These are phyloP conservation scores for Blera fallax DNA, from an alignment of 2,888 invertebrate species.

Conservation along the genomic window DNA sequence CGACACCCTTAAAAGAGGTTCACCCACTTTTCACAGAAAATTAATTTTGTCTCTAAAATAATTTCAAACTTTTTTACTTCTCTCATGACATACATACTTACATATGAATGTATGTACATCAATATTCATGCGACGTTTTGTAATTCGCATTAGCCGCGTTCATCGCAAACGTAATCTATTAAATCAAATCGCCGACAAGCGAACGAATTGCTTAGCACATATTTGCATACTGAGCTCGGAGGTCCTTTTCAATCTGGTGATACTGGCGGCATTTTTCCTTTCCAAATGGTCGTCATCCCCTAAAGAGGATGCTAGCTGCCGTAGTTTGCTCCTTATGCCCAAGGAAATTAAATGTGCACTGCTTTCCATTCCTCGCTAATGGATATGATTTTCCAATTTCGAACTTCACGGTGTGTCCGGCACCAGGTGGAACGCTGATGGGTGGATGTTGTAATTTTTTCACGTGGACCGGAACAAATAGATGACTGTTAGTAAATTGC, in stretches of 20 bases:
- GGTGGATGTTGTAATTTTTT: slow-evolving; percentile 33
- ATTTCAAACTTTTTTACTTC: not conserved
- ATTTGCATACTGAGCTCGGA: slow-evolving; percentile 54
- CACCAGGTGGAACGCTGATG: slow-evolving; percentile 19
- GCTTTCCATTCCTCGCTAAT: slow-evolving; percentile 37
- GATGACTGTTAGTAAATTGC: slow-evolving; percentile 44
- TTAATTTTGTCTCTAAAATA: not conserved
- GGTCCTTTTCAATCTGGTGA: slow-evolving; percentile 1
- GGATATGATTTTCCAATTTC: slow-evolving; percentile 53
- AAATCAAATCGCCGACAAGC: slow-evolving; percentile 54
- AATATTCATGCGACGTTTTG: not conserved
- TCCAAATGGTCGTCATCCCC: not conserved
- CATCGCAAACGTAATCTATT: slow-evolving; percentile 40
- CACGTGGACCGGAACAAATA: slow-evolving; percentile 51
- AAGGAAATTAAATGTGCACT: slow-evolving; percentile 66
- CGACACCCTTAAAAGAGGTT: not conserved
- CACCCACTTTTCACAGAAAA: not conserved
- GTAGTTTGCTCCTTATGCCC: not conserved
- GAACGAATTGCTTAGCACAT: slow-evolving; percentile 57
- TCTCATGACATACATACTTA: not conserved
- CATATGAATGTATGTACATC: too few species aligned
- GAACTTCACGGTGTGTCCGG: not conserved
- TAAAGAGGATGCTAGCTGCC: not conserved
- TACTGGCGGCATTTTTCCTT: slow-evolving; percentile 26
- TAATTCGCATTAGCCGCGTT: slow-evolving; percentile 46